Evolutionary conservation across 2,113 vertebrate species (phyloP).

Genomic region (Saimiri boliviensis): DNA sequence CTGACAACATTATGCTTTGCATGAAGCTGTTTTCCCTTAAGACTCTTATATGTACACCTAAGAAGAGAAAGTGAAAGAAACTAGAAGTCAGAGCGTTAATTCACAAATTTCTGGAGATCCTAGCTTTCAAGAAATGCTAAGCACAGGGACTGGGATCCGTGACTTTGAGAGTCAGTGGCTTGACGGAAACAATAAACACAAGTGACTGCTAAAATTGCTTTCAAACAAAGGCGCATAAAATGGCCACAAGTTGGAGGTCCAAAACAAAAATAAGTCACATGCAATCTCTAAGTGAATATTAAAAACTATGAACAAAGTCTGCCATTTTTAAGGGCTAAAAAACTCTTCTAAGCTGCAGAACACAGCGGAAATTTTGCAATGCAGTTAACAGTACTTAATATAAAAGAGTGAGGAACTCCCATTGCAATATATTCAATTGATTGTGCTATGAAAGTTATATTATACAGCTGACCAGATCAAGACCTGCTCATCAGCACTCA

Average conservation of each 20-base stretch:
- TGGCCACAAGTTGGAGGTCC: not conserved
- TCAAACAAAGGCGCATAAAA: not conserved
- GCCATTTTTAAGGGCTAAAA: constrained; percentile 4
- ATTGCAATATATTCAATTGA: not conserved
- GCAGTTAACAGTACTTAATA: not conserved
- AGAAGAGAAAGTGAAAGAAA: not conserved
- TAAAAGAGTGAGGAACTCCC: not conserved
- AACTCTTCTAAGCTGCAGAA: not conserved
- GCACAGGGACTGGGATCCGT: not conserved
- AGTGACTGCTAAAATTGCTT: constrained; percentile 37
- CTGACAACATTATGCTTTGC: not conserved
- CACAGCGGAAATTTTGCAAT: not conserved
- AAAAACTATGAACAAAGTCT: not conserved
- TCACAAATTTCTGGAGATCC: not conserved
- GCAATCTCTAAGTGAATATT: not conserved
- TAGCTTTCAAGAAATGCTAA: not conserved
- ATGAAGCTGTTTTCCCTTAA: not conserved
- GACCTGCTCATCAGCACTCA: not conserved
- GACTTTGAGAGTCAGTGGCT: not conserved
- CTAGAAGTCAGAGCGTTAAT: not conserved
- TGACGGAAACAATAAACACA: constrained; percentile 8
- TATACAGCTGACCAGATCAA: not conserved
- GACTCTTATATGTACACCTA: not conserved
- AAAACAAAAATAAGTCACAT: constrained; percentile 4
- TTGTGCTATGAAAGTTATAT: not conserved